These are phyloP conservation scores for Pelosia muscerda DNA, from an alignment of 2,888 invertebrate species.

Conservation along the genomic window DNA sequence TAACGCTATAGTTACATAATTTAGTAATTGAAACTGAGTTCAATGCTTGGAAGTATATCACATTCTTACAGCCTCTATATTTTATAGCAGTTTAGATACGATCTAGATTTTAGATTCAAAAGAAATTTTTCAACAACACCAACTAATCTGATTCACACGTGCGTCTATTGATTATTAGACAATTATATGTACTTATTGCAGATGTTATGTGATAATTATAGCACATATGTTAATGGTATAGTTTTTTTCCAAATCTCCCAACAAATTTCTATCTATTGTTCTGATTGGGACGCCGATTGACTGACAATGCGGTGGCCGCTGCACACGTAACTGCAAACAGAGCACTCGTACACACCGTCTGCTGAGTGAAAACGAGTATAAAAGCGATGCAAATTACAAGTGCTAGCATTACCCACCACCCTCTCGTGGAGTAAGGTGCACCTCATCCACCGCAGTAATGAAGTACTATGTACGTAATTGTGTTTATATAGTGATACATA, in stretches of 20 bases:
- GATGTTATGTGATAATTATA: slow-evolving; percentile 58
- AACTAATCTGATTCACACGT: neutral
- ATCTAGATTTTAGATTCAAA: neutral
- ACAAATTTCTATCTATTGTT: slow-evolving; percentile 84
- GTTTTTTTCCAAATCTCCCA: slow-evolving; percentile 71
- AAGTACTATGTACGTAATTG: slow-evolving; percentile 82
- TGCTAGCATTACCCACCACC: slow-evolving; percentile 81
- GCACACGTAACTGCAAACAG: slow-evolving; percentile 76
- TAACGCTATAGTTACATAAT: slow-evolving; percentile 18
- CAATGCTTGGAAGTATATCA: slow-evolving; percentile 5
- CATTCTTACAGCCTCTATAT: neutral
- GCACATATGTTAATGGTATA: slow-evolving; percentile 63
- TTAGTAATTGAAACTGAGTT: slow-evolving; percentile 34
- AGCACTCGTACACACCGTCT: slow-evolving; percentile 70
- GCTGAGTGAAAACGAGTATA: slow-evolving; percentile 83
- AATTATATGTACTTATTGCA: slow-evolving; percentile 44
- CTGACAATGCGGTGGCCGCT: slow-evolving; percentile 71
- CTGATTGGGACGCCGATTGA: slow-evolving; percentile 72
- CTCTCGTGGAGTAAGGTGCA: slow-evolving; percentile 74
- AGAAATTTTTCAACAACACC: neutral
- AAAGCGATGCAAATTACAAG: slow-evolving; percentile 84
- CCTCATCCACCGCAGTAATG: slow-evolving; percentile 68
- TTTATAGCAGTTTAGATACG: neutral
- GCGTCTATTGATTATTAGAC: slow-evolving; percentile 47
- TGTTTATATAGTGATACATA: slow-evolving; percentile 54